Evolutionary conservation across 2,888 invertebrate species (phyloP).

Genomic region (Erynnis tages): DNA sequence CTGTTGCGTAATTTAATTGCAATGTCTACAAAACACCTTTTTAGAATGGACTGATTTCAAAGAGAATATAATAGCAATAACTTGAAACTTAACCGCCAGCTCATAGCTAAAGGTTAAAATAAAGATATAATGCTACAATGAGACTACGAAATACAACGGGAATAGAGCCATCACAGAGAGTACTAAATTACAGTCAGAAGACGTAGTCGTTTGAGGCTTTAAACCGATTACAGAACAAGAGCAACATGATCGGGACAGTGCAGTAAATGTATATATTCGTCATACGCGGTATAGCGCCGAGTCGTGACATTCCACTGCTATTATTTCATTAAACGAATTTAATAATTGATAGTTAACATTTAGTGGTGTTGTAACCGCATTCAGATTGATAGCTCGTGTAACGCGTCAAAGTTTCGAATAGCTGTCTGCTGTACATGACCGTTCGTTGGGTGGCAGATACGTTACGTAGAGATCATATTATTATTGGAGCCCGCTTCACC

Average conservation of each 20-base stretch:
- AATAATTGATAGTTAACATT: slow-evolving; percentile 72
- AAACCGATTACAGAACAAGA: slow-evolving; percentile 14
- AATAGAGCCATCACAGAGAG: slow-evolving; percentile 8
- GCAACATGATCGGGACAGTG: slow-evolving; percentile 19
- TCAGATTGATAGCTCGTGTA: slow-evolving; percentile 71
- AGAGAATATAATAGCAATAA: neutral
- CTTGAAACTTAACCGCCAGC: too few species aligned
- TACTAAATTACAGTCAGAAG: neutral
- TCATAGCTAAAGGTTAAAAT: too few species aligned
- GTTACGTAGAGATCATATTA: slow-evolving; percentile 34
- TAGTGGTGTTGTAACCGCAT: slow-evolving; percentile 54
- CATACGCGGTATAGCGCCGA: slow-evolving; percentile 39
- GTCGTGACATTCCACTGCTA: slow-evolving; percentile 61
- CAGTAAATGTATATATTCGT: slow-evolving; percentile 33
- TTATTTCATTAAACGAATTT: slow-evolving; percentile 72
- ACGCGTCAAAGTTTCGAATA: slow-evolving; percentile 50
- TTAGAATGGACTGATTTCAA: too few species aligned
- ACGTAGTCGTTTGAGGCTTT: slow-evolving; percentile 2
- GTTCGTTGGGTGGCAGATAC: slow-evolving; percentile 52
- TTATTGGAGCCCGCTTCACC: slow-evolving; percentile 41
- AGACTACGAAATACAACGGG: too few species aligned
- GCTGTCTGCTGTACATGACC: slow-evolving; percentile 39
- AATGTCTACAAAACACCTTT: neutral
- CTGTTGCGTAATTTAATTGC: neutral
- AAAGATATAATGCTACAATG: too few species aligned